phyloP scores from a whole-genome alignment of 2,113 vertebrate genomes.

The Clinocottus analis region DNA sequence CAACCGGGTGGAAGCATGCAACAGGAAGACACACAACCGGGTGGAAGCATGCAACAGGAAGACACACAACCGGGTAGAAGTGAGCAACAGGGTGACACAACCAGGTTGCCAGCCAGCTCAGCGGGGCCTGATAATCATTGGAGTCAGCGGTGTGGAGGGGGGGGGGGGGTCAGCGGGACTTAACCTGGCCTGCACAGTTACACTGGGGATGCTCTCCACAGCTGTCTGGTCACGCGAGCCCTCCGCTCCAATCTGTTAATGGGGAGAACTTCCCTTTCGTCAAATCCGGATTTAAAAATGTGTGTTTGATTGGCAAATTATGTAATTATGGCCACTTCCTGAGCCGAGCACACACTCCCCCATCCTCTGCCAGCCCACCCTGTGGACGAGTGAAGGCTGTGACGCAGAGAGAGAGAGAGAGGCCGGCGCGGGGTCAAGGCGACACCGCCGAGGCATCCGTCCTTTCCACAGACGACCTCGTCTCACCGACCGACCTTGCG shows the following conservation, averaged over 20 bases:
- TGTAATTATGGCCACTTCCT: not conserved
- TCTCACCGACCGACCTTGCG: not conserved
- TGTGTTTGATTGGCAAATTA: not conserved
- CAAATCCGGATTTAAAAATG: not conserved
- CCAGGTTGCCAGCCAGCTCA: not conserved
- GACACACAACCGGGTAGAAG: too few relatives aligned
- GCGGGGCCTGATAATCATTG: not conserved
- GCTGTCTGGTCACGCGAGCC: not conserved
- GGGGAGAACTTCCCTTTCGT: not conserved
- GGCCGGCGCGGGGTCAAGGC: conserved; percentile 40
- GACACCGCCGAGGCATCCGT: not conserved
- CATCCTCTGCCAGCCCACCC: not conserved
- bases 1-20: not conserved
- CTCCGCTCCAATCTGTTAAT: not conserved
- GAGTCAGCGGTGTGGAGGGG: too few relatives aligned
- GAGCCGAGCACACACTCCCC: too few relatives aligned
- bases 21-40: too few relatives aligned
- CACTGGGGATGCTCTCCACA: not conserved
- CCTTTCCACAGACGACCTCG: conserved; percentile 17
- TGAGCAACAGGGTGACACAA: too few relatives aligned
- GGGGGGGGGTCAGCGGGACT: not conserved
- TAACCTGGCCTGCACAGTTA: not conserved
- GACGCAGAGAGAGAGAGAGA: not conserved
- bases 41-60: too few relatives aligned
- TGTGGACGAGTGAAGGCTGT: conserved; percentile 19